A percentile compares a stretch with the other conserved stretches of the same genome.
These are phyloP conservation scores for Tetrapedia diversipes DNA, from an alignment of 2,888 invertebrate species.

Conservation along the genomic window DNA sequence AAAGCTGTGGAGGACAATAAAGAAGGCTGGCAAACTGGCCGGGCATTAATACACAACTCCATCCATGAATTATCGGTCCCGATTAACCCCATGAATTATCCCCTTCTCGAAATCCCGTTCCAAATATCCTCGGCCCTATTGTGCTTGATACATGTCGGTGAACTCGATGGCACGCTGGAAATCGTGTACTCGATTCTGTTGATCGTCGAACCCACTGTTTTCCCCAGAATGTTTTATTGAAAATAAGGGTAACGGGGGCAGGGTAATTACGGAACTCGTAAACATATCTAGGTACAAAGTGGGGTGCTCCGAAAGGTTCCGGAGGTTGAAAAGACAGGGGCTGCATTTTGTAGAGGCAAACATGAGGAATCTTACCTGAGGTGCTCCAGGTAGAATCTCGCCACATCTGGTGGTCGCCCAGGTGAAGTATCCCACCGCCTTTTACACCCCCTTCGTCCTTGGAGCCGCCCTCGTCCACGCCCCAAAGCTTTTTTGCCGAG, in stretches of 20 bases:
- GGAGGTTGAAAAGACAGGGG: too few relatives aligned
- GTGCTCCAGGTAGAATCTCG: slow-evolving; percentile 97
- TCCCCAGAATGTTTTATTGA: slow-evolving; percentile 11
- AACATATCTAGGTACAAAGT: background rate
- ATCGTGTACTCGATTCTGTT: slow-evolving; percentile 21
- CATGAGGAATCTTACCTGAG: slow-evolving; percentile 85
- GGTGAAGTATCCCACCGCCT: slow-evolving; percentile 90
- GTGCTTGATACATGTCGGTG: slow-evolving; percentile 44
- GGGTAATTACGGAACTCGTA: background rate
- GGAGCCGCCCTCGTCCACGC: slow-evolving; percentile 85
- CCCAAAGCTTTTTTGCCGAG: slow-evolving; percentile 96
- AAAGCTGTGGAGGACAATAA: too few relatives aligned
- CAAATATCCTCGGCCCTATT: slow-evolving; percentile 55
- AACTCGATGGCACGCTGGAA: slow-evolving; percentile 21
- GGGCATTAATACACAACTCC: slow-evolving; percentile 15
- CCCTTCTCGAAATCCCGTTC: slow-evolving; percentile 31
- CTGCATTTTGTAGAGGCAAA: background rate
- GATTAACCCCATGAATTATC: slow-evolving; percentile 57
- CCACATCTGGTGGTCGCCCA: slow-evolving; percentile 94
- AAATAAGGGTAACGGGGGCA: background rate
- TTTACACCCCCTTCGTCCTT: slow-evolving; percentile 88
- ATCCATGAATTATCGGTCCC: slow-evolving; percentile 47
- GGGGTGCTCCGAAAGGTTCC: background rate
- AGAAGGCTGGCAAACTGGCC: background rate
- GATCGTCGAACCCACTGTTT: slow-evolving; percentile 26